Evolutionary conservation across 2,113 vertebrate genomes (phyloP).

Genomic region (Melanocharis versteri): DNA sequence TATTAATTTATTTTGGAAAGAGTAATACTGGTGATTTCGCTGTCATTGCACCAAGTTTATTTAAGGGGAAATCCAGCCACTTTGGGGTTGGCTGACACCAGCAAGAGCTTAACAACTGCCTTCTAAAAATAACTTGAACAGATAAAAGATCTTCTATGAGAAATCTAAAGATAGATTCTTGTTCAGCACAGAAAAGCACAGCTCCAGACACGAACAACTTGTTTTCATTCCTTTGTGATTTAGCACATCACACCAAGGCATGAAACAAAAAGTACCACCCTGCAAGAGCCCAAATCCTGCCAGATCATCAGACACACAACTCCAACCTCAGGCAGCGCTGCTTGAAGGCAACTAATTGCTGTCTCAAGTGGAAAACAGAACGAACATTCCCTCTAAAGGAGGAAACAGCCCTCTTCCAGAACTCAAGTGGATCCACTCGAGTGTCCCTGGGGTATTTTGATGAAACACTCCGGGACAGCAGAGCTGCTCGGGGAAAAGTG

Average conservation of each 20-base stretch:
- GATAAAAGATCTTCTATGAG: not conserved
- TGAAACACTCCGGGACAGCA: not conserved
- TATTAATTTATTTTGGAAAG: not conserved
- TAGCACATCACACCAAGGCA: not conserved
- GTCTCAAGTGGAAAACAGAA: not conserved
- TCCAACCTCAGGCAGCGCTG: not conserved
- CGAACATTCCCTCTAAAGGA: not conserved
- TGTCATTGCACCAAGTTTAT: rapidly evolving
- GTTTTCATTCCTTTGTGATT: not conserved
- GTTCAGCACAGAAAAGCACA: not conserved
- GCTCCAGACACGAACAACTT: rapidly evolving
- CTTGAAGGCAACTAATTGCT: not conserved
- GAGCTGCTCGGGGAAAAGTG: rapidly evolving
- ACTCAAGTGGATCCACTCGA: not conserved
- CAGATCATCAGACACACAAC: not conserved
- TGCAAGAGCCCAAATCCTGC: not conserved
- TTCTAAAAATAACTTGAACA: not conserved
- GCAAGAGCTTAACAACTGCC: not conserved
- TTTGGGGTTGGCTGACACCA: not conserved
- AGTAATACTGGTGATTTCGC: rapidly evolving
- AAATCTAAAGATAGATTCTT: not conserved
- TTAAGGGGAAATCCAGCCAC: not conserved
- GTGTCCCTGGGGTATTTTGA: not conserved
- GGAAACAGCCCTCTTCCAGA: not conserved
- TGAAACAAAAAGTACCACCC: not conserved